Conservation (phyloP, 2,888 invertebrate genomes). For the Flexamia atlantica region DNA sequence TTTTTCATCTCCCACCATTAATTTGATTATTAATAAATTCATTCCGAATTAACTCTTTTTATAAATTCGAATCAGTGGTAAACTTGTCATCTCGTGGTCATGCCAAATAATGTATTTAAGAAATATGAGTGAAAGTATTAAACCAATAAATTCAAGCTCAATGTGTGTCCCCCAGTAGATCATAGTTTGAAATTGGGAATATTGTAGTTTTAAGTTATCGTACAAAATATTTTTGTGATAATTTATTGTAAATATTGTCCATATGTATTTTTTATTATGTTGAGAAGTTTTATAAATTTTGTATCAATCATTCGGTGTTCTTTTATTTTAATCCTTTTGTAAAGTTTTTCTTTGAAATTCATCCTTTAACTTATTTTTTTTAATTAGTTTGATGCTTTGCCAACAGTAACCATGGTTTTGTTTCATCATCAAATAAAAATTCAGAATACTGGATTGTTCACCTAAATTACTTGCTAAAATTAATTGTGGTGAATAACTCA, state of each 20-base stretch:
- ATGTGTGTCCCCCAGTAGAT: too few species aligned
- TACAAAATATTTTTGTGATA: neutral
- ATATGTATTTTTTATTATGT: slow-evolving; percentile 8
- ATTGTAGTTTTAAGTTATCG: neutral
- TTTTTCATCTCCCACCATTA: too few species aligned
- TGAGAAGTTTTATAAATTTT: slow-evolving; percentile 17
- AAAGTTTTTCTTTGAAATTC: neutral
- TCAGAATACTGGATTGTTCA: neutral
- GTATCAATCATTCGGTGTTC: neutral
- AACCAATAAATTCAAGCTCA: neutral
- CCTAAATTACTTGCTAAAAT: neutral
- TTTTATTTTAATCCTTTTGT: slow-evolving; percentile 12
- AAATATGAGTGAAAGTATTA: slow-evolving; percentile 56
- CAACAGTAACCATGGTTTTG: neutral
- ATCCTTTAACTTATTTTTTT: too few species aligned
- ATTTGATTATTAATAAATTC: too few species aligned
- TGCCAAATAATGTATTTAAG: slow-evolving; percentile 14
- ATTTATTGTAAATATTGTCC: slow-evolving; percentile 4
- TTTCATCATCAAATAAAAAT: neutral
- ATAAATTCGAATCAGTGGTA: too few species aligned
- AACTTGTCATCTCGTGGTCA: neutral
- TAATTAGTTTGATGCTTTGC: neutral
- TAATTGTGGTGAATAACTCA: neutral
- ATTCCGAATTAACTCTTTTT: too few species aligned
- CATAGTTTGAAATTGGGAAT: too few species aligned